These are phyloP conservation scores for Cyanoderma ruficeps DNA, from an alignment of 2,113 vertebrate genomes.

Conservation along the genomic window DNA sequence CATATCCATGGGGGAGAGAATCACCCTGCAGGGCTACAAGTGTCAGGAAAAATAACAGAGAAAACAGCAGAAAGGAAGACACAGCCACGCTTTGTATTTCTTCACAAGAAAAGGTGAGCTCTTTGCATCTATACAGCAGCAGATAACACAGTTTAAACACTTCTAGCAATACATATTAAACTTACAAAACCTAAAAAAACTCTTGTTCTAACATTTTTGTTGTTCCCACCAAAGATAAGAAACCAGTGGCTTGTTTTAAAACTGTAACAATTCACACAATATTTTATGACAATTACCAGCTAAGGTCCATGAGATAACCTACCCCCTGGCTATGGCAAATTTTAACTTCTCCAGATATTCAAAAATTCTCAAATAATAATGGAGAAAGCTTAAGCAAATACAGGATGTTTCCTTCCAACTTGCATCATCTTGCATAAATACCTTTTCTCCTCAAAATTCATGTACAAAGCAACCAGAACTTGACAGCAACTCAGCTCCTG, in stretches of 20 bases:
- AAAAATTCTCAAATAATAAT: not conserved
- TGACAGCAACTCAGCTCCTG: not conserved
- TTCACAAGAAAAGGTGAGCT: not conserved
- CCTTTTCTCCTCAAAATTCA: not conserved
- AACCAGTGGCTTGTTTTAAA: not conserved
- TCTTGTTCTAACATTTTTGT: not conserved
- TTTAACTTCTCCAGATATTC: not conserved
- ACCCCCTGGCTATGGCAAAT: not conserved
- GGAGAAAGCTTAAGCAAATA: not conserved
- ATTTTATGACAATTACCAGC: not conserved
- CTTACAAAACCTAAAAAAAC: not conserved
- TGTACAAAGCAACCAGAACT: not conserved
- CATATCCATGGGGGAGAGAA: not conserved
- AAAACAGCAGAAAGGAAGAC: not conserved
- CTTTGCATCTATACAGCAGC: not conserved
- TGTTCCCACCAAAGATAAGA: not conserved
- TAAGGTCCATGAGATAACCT: not conserved
- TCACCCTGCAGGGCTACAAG: not conserved
- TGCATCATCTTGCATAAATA: not conserved
- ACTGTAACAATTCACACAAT: not conserved
- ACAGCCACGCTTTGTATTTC: fast-evolving
- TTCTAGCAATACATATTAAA: not conserved
- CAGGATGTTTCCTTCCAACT: not conserved
- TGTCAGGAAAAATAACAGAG: not conserved
- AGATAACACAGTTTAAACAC: not conserved